Conservation (phyloP, 2,888 invertebrate species). For the Ypsolopha scabrella region DNA sequence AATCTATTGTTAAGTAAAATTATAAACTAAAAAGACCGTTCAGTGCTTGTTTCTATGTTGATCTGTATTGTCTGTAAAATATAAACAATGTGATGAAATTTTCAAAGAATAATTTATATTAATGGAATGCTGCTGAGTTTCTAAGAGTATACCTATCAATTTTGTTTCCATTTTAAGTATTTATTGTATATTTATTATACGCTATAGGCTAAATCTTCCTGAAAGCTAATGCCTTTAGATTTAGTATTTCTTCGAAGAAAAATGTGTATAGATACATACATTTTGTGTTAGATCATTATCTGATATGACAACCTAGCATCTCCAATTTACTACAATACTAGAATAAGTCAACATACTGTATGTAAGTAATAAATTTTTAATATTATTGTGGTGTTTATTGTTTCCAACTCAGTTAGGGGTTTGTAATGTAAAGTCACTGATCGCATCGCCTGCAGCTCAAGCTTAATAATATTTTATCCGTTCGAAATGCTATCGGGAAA, state of each 20-base stretch:
- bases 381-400: slow-evolving; percentile 19
- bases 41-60: slow-evolving; percentile 23
- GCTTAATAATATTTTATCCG: too few species aligned
- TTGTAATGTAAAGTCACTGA: too few species aligned
- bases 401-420: too few species aligned
- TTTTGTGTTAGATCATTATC: slow-evolving; percentile 40
- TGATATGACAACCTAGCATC: slow-evolving; percentile 47
- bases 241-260: slow-evolving; percentile 24
- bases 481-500: too few species aligned
- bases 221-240: slow-evolving; percentile 18
- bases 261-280: slow-evolving; percentile 38
- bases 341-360: slow-evolving; percentile 59
- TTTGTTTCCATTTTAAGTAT: slow-evolving; percentile 47
- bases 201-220: slow-evolving; percentile 13
- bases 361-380: slow-evolving; percentile 66
- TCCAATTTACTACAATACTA: slow-evolving; percentile 49
- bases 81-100: slow-evolving; percentile 53
- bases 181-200: slow-evolving; percentile 61
- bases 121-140: slow-evolving; percentile 25
- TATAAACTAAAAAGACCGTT: not conserved
- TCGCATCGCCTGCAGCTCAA: too few species aligned
- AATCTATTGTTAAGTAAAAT: slow-evolving; percentile 17
- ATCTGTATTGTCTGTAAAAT: slow-evolving; percentile 53
- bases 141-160: slow-evolving; percentile 41
- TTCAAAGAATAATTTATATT: slow-evolving; percentile 50